Conservation (phyloP, 1,140 invertebrate species). For the Tyrophagus putrescentiae region DNA sequence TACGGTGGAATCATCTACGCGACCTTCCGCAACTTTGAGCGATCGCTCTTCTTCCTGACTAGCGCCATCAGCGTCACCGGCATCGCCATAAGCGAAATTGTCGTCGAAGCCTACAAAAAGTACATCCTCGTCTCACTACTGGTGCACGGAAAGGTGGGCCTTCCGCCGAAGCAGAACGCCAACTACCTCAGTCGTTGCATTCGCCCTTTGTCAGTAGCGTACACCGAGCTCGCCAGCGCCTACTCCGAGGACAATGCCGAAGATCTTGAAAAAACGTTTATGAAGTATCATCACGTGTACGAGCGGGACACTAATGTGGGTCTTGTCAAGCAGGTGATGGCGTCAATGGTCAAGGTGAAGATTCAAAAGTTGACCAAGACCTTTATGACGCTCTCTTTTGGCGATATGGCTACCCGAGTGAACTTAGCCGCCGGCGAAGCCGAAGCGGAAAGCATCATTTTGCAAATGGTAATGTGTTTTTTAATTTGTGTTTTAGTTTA, state of each 20-base stretch:
- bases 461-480: slow-evolving; percentile 54
- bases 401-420: slow-evolving; percentile 80
- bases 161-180: slow-evolving; percentile 73
- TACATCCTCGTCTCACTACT: slow-evolving; percentile 81
- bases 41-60: slow-evolving; percentile 87
- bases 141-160: slow-evolving; percentile 63
- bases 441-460: slow-evolving; percentile 86
- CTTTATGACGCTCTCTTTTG: slow-evolving; percentile 80
- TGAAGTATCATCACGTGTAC: slow-evolving; percentile 63
- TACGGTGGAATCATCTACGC: slow-evolving; percentile 95
- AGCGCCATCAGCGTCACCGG: slow-evolving; percentile 81
- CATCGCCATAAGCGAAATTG: slow-evolving; percentile 82
- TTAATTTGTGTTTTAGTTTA: background rate
- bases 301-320: slow-evolving; percentile 54
- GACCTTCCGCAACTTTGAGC: slow-evolving; percentile 75
- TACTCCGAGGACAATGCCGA: slow-evolving; percentile 58
- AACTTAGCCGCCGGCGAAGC: slow-evolving; percentile 54
- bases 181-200: slow-evolving; percentile 75
- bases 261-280: slow-evolving; percentile 46
- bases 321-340: slow-evolving; percentile 54
- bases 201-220: slow-evolving; percentile 76
- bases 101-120: slow-evolving; percentile 93
- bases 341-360: slow-evolving; percentile 83
- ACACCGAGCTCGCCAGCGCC: slow-evolving; percentile 69
- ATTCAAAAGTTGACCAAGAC: slow-evolving; percentile 93